Percentiles rank a stretch among this genome's conserved stretches.
phyloP scores from a whole-genome alignment of 2,888 invertebrate species.

The Dascillus cervinus region DNA sequence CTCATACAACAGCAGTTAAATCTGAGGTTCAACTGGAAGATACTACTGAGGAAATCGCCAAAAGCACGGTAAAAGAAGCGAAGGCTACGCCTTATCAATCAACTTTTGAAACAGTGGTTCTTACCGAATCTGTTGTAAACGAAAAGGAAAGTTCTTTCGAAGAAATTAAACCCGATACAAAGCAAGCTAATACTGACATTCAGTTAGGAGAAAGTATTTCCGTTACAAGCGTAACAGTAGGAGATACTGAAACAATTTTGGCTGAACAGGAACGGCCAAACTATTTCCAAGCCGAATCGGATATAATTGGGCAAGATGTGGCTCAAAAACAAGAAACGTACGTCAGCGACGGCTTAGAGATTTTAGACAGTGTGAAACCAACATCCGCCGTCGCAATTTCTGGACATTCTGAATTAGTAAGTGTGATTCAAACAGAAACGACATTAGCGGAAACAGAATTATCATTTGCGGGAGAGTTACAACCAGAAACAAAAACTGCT shows the following conservation, averaged over 20 bases:
- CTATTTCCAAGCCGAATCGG: slow-evolving; percentile 39
- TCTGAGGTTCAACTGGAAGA: slow-evolving; percentile 49
- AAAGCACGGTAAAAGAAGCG: slow-evolving; percentile 30
- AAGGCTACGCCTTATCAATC: slow-evolving; percentile 44
- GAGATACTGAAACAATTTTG: slow-evolving; percentile 50
- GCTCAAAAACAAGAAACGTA: slow-evolving; percentile 50
- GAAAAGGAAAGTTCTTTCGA: slow-evolving; percentile 52
- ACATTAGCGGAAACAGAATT: slow-evolving; percentile 52
- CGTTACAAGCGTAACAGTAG: slow-evolving; percentile 48
- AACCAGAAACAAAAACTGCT: slow-evolving; percentile 42
- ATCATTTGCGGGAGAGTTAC: slow-evolving; percentile 41
- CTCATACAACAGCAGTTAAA: slow-evolving; percentile 51
- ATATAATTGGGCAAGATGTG: slow-evolving; percentile 44
- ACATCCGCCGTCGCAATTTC: slow-evolving; percentile 43
- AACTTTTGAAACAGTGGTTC: slow-evolving; percentile 50
- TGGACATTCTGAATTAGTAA: slow-evolving; percentile 47
- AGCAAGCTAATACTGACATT: slow-evolving; percentile 44
- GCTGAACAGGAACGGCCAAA: slow-evolving; percentile 33
- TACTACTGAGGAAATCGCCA: slow-evolving; percentile 32
- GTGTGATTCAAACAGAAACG: slow-evolving; percentile 48
- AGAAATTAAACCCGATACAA: slow-evolving; percentile 40
- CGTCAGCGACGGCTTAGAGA: slow-evolving; percentile 48
- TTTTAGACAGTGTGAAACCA: slow-evolving; percentile 40
- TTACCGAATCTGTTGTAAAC: slow-evolving; percentile 47
- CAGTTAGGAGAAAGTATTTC: slow-evolving; percentile 50